Conservation (phyloP, 2,888 invertebrate genomes). For the Tipula lateralis region DNA sequence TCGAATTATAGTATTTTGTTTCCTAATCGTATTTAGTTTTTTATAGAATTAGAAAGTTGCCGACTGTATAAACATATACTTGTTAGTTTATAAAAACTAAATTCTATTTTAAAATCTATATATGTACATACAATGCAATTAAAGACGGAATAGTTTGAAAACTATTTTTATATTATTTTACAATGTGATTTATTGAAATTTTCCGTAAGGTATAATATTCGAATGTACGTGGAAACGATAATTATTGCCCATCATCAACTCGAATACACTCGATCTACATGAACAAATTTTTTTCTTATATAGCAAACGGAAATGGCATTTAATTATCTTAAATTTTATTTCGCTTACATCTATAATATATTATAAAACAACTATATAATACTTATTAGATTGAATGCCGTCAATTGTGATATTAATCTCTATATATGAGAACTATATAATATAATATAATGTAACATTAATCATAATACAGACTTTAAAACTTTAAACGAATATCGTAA, state of each 20-base stretch:
- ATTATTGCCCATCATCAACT: too few relatives aligned
- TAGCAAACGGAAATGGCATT: not conserved
- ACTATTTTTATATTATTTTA: not conserved
- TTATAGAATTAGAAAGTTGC: not conserved
- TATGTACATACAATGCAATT: not conserved
- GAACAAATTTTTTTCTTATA: not conserved
- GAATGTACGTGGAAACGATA: too few relatives aligned
- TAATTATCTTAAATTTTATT: not conserved
- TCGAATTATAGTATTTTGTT: not conserved
- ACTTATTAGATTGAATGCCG: not conserved
- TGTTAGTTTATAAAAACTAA: not conserved
- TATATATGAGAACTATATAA: not conserved
- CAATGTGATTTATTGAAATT: not conserved
- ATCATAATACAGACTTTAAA: not conserved
- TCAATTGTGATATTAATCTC: not conserved
- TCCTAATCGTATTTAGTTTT: not conserved
- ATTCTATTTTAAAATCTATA: not conserved
- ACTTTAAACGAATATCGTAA: not conserved
- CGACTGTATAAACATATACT: not conserved
- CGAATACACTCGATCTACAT: not conserved
- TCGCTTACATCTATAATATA: not conserved
- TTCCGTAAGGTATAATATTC: too few relatives aligned
- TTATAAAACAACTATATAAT: not conserved
- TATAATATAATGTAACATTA: not conserved
- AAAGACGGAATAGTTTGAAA: not conserved